Conservation (phyloP, 2,113 vertebrate species). For the Paedocypris sp. region DNA sequence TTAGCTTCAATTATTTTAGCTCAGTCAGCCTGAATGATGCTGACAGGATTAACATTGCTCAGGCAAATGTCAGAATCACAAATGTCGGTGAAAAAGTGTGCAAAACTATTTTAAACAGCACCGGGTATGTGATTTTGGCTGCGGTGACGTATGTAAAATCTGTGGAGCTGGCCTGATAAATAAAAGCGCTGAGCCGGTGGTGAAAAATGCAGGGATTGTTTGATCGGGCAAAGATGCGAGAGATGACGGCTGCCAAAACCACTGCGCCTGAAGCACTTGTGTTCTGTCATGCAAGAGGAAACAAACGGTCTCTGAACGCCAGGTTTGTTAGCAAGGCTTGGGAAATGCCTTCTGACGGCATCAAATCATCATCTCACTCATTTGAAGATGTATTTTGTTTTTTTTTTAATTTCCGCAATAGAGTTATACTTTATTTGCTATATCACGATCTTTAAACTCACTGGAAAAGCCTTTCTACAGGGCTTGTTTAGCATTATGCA, state of each 20-base stretch:
- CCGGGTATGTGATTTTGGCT: neutral
- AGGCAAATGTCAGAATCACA: slow-evolving; percentile 47
- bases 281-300: neutral
- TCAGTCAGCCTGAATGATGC: slow-evolving; percentile 41
- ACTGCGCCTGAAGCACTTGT: neutral
- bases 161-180: slow-evolving; percentile 23
- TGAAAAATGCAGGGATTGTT: slow-evolving; percentile 9
- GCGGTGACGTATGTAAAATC: slow-evolving; percentile 14
- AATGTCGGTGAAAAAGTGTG: slow-evolving; percentile 33
- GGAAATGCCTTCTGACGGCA: slow-evolving; percentile 6
- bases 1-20: slow-evolving; percentile 39
- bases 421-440: no score
- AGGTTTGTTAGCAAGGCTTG: neutral
- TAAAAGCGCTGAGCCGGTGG: neutral
- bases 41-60: slow-evolving; percentile 39
- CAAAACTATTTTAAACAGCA: slow-evolving; percentile 34
- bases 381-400: no score
- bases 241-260: slow-evolving; percentile 20
- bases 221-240: slow-evolving; percentile 17
- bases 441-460: no score
- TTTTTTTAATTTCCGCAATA: no score
- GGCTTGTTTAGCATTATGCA: no score
- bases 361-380: neutral
- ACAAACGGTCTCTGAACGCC: neutral
- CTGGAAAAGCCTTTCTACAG: no score